Percentiles rank a stretch among this genome's conserved stretches.
Evolutionary conservation across 2,888 invertebrate species (phyloP).

Genomic region (Lasioglossum villosulum): DNA sequence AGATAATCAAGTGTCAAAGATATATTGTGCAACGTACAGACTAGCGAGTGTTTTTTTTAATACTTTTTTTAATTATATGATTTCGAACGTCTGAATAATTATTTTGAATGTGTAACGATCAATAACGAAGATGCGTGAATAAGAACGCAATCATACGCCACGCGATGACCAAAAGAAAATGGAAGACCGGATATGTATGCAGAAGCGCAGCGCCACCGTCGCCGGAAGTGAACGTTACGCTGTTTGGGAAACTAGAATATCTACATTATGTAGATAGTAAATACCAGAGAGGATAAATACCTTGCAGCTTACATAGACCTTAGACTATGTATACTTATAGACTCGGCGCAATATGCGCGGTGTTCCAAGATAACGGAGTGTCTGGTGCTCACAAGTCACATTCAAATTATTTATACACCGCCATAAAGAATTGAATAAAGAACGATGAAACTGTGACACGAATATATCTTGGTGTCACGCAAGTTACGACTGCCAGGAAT

Average conservation of each 20-base stretch:
- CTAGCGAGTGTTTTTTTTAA: constrained; percentile 30
- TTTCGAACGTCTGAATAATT: constrained; percentile 40
- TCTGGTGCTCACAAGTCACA: too few species aligned
- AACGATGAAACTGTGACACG: too few species aligned
- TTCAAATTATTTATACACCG: too few species aligned
- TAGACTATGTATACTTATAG: too few species aligned
- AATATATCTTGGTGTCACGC: too few species aligned
- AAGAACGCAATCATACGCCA: constrained; percentile 51
- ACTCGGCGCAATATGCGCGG: too few species aligned
- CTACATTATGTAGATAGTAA: too few species aligned
- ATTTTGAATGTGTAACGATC: constrained; percentile 41
- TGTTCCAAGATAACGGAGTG: too few species aligned
- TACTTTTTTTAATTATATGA: constrained; percentile 43
- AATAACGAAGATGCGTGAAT: constrained; percentile 44
- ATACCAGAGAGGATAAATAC: too few species aligned
- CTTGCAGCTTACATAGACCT: too few species aligned
- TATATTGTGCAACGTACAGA: constrained; percentile 66
- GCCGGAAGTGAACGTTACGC: neutral
- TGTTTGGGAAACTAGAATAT: neutral
- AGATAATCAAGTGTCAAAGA: constrained; percentile 46
- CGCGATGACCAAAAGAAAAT: constrained; percentile 62
- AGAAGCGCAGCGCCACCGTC: constrained; percentile 26
- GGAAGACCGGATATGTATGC: constrained; percentile 58
- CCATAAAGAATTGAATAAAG: too few species aligned
- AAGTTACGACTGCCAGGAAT: too few species aligned